Base-by-base conservation (phyloP, 2,113 vertebrate genomes). In the Benthochromis sp. region DNA sequence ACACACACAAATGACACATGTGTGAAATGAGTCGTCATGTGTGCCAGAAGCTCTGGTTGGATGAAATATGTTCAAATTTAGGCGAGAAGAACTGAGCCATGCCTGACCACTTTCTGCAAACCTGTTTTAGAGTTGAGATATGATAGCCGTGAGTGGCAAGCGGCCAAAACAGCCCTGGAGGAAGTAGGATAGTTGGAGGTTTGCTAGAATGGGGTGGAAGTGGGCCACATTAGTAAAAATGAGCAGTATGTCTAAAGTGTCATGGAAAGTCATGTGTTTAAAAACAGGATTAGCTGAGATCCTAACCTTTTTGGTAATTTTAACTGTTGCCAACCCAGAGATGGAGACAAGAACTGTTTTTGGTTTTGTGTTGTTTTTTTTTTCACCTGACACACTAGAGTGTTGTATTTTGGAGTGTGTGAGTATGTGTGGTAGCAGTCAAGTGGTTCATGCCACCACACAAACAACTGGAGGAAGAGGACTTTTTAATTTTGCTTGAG, bases 71-170 rank as follows among this genome's bases (percentile, higher is more conserved):
- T 21, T 21, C 21, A 21, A 21, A 21, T 21, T 21, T 21, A 86
- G 90, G 91, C n/a, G 83, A 92, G 88, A 88, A 81, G 43, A 88
- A 78, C 73, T 45, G 84, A 91, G 87, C 85, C 45, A 10, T 83
- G 89, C n/a, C 85, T 86, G 86, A 88, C 84, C 88, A 63, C 87
- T 90, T 91, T 89, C 78, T 66, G 78, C 79, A 73, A 71, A 87
- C 47, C 88, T 13, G 24, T 88, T 90, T 86, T 82, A 53, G 86
- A 85, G 84, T 55, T 34, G 71, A 85, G 89, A 89, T 38, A 79
- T 81, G 92, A 86, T 84, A 54, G 85, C 86, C 66, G 59, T 38
- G 52, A 86, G 83, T 88, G 89, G 89, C 89, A 89, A 59, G 29
- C 34, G 9, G 81, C 59, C 86, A 86, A 24, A n/a, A 13, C 55